Evolutionary conservation across 1,140 invertebrate genomes (phyloP).

Genomic region (Drosophila kurseongensis): DNA sequence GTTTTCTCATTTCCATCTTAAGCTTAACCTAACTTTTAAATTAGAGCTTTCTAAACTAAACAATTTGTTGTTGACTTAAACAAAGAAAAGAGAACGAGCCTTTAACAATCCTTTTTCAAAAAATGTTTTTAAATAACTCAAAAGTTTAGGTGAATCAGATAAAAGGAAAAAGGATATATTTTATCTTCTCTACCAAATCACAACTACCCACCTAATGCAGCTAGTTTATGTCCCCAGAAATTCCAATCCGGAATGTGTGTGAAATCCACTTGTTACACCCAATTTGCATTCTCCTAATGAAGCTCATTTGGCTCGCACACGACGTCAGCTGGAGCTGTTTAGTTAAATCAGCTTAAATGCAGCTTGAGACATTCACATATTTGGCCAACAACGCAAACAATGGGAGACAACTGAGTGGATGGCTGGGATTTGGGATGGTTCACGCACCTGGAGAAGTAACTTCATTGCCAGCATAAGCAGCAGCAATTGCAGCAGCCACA

Average conservation of each 20-base stretch:
- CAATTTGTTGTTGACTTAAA: too few species aligned
- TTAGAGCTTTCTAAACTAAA: too few species aligned
- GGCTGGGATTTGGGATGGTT: constrained; percentile 34
- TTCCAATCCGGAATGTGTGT: not conserved
- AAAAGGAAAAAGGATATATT: not conserved
- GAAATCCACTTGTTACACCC: constrained; percentile 37
- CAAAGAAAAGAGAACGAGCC: too few species aligned
- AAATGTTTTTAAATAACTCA: too few species aligned
- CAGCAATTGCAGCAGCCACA: constrained; percentile 46
- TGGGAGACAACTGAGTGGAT: constrained; percentile 10
- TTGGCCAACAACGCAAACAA: constrained; percentile 21
- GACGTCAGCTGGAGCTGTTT: constrained; percentile 25
- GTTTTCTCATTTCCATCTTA: too few species aligned
- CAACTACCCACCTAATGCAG: not conserved
- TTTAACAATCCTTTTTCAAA: too few species aligned
- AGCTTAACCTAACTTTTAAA: too few species aligned
- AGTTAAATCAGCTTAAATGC: constrained; percentile 36
- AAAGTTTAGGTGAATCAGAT: too few species aligned
- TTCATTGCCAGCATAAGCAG: constrained; percentile 13
- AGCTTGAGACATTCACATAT: constrained; percentile 24
- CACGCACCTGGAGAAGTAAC: constrained; percentile 45
- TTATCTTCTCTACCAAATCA: not conserved
- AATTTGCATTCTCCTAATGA: constrained; percentile 43
- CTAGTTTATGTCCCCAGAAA: not conserved
- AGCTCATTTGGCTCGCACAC: constrained; percentile 54